Evolutionary conservation across 1,140 invertebrate genomes (phyloP), one percentile per base, ranked within the genome.

Genomic region (Ptiloglossa arizonensis): DNA sequence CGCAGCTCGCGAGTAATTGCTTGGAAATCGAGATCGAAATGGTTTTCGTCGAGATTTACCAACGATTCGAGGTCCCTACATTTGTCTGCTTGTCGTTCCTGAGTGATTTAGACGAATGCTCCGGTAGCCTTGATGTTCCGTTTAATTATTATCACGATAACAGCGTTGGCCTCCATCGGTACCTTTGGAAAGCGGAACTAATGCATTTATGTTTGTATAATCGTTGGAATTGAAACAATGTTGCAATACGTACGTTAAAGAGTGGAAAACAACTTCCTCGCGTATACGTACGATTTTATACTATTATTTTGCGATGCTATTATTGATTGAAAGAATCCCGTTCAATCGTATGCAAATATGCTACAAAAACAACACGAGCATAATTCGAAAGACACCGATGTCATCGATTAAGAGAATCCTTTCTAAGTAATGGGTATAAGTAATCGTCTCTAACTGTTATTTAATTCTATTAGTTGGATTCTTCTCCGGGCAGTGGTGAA

Each of bases 131-230:
- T 44, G 52, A 57, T 56, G n/a, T 24, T 32, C 19, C 11, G 35
- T 8, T 32, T 68, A 75, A 68, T 75, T 75, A 68, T 27, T 27
- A 44, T 35, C 50, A 2, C n/a, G 50, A 56, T 67, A 67, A 67
- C 24, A 67, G 5, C 5, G 29, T 32, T 27, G 29, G 6, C 4
- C 32, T 27, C 19, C 11, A 32, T 3, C 27, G 38, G 22, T 13
- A 9, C 19, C 27, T 44, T 15, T 56, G 3, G 38, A 56, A 54
- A 72, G 32, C 22, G 46, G 24, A 52, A 22, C 29, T 46, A 67
- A 48, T 57, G n/a, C 38, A 27, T 56, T 74, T 50, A 29, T 19
- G 15, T 64, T 66, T 52, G 19, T 48, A 17, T 38, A n/a, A 74
- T 56, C 38, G 3, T 5, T n/a, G 27, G 56, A 59, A 48, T 50